Base-by-base conservation (phyloP, 2,888 invertebrate genomes). In the Eupeodes luniger region DNA sequence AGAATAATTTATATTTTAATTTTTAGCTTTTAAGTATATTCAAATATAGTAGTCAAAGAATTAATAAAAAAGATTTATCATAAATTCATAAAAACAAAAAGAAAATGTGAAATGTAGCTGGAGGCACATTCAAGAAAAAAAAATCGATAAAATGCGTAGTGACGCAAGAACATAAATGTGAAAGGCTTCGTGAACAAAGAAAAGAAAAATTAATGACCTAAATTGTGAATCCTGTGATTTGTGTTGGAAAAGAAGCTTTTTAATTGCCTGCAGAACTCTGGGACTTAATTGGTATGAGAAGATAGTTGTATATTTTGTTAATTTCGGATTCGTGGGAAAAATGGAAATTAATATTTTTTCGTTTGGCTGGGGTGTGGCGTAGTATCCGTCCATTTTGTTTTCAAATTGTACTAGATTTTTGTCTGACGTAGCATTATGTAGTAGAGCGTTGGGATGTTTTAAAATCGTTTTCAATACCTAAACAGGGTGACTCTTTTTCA, bases 171-270 rank as follows among this genome's bases (percentile, higher is more conserved):
- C 27, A 27, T 70, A 59, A 62, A 57, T 72, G 81, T 84, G 80
- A 87, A 87, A 81, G 81, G 55, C 74, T 66, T 78, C 64, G 88
- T 81, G 88, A 80, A 87, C 87, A 84, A 87, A 83, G 79, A 76
- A 84, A 36, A 19, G 9, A 16, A 2, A 70, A 61, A 12, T 14
- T 14, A 59, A 57, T 44, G 16, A 49, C 16, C 51, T 49, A 76
- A 84, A 61, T 14, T 57, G 85, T 85, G 88, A 27, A 55, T 36
- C 16, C 79, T 76, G 88, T 88, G 88, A 84, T 62, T 64, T 40
- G 79, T 80, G 85, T 78, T 82, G 79, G 55, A 83, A 40, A 49
- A 44, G 59, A 59, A 59, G 62, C 27, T 6, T 40, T 49, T 51
- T 51, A 16, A 49, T 76, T 80, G 36, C 61, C 64, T 64, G 67